Percentiles rank a stretch among this genome's conserved stretches.
Conservation (phyloP, 2,888 invertebrate genomes). For the Dysmachus trigonus region DNA sequence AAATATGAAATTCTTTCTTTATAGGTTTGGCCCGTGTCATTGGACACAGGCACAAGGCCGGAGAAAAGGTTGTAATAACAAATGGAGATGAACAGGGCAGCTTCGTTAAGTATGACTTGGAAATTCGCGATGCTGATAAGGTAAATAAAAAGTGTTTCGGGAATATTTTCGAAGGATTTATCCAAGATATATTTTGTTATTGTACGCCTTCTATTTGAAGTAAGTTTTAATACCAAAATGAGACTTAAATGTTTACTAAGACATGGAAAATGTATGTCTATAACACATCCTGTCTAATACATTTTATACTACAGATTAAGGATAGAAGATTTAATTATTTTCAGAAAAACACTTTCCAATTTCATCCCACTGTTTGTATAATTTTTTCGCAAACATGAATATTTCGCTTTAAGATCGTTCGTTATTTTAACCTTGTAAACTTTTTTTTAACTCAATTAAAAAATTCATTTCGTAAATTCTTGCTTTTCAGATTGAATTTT, state of each 20-base stretch:
- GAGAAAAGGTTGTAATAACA: conserved; percentile 61
- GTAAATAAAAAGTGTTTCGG: conserved; percentile 52
- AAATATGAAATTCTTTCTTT: conserved; percentile 13
- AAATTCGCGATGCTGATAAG: conserved; percentile 64
- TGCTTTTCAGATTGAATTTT: conserved; percentile 60
- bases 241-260: too few relatives aligned
- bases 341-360: too few relatives aligned
- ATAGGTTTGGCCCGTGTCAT: conserved; percentile 61
- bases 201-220: too few relatives aligned
- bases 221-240: too few relatives aligned
- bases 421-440: not conserved
- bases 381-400: not conserved
- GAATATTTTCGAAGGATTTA: not conserved
- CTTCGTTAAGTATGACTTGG: conserved; percentile 62
- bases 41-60: conserved; percentile 58
- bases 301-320: too few relatives aligned
- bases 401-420: not conserved
- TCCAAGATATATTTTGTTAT: too few relatives aligned
- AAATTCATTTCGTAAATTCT: not conserved
- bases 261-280: too few relatives aligned
- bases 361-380: too few relatives aligned
- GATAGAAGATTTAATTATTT: too few relatives aligned
- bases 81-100: conserved; percentile 60
- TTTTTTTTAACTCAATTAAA: not conserved
- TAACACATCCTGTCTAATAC: too few relatives aligned